Conservation (phyloP, 2,797 vertebrate genomes). For the Rhynchotus rufescens region DNA sequence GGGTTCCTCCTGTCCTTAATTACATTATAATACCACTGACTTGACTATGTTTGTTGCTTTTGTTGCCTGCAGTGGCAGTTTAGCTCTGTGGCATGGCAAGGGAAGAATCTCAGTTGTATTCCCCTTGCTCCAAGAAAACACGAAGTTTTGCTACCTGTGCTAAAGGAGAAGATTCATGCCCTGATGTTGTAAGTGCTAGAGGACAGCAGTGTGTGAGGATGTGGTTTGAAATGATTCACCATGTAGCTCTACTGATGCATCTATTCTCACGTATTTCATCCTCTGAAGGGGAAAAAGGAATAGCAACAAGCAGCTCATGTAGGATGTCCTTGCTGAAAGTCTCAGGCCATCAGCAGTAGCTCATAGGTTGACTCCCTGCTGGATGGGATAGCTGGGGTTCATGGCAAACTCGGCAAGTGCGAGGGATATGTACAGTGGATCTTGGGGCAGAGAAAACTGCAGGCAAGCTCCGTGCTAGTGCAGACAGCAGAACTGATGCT, state of each 20-base stretch:
- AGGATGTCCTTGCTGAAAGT: background rate
- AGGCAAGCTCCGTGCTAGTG: background rate
- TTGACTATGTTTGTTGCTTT: slow-evolving; percentile 17
- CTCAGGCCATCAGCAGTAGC: background rate
- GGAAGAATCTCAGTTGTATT: background rate
- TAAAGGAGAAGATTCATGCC: background rate
- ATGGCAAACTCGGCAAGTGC: background rate
- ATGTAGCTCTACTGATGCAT: background rate
- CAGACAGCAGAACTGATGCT: background rate
- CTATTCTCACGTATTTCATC: background rate
- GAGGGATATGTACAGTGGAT: background rate
- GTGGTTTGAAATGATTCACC: background rate
- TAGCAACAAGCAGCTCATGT: background rate
- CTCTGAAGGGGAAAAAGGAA: background rate
- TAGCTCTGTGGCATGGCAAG: slow-evolving; percentile 17
- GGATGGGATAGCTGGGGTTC: background rate
- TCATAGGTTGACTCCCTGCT: background rate
- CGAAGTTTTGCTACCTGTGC: background rate
- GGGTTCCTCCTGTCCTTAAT: slow-evolving; percentile 16
- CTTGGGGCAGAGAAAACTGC: background rate
- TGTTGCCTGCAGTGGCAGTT: slow-evolving; percentile 40
- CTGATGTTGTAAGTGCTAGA: background rate
- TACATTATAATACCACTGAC: background rate
- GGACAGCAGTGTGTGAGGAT: background rate
- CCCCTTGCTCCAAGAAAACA: background rate